Evolutionary conservation across 2,113 vertebrate species (phyloP).

Genomic region (Alosa alosa): DNA sequence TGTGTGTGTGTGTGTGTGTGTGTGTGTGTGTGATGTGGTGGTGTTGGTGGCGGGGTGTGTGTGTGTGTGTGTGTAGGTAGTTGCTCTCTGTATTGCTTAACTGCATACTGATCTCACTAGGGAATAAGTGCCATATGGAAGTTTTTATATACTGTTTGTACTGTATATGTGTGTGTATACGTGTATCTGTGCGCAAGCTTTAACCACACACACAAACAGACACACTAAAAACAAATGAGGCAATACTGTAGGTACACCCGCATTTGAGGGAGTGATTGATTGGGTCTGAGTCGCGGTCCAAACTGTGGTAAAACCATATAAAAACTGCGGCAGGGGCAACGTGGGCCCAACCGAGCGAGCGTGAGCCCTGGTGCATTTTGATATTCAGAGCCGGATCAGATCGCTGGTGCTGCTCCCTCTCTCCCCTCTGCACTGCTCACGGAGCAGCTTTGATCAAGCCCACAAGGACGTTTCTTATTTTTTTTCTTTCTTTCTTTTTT

Average conservation of each 20-base stretch:
- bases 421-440: background rate
- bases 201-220: background rate
- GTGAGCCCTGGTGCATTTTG: background rate
- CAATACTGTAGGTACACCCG: background rate
- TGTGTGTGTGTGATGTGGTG: background rate
- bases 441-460: background rate
- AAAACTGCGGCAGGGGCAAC: background rate
- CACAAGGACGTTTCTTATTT: background rate
- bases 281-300: background rate
- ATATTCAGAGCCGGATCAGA: background rate
- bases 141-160: background rate
- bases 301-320: too few species aligned
- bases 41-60: background rate
- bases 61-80: background rate
- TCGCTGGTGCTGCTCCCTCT: background rate
- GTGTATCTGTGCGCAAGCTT: background rate
- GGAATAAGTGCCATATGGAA: background rate
- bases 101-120: background rate
- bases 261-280: background rate
- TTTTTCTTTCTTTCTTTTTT: slow-evolving; percentile 27
- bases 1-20: background rate
- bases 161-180: background rate
- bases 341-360: background rate
- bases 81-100: background rate
- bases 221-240: background rate